Evolutionary conservation across 1,140 invertebrate genomes (phyloP).

Genomic region (Heterodera schachtii): DNA sequence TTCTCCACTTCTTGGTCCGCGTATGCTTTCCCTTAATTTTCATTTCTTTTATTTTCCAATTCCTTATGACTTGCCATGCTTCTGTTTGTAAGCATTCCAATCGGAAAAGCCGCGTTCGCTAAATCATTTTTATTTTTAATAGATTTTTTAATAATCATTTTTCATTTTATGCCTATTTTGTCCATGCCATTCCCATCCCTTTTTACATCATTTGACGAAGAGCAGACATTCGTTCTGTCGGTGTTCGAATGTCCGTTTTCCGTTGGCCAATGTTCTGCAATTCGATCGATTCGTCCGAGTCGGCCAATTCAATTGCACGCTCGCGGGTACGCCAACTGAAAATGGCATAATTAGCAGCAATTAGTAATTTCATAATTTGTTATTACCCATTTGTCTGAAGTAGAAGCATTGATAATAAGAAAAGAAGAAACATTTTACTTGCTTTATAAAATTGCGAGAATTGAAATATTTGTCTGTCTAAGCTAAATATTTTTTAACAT

Average conservation of each 20-base stretch:
- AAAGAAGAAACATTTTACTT: no score
- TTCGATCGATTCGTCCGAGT: background rate
- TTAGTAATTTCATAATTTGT: no score
- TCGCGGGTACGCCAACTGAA: background rate
- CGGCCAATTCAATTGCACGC: background rate
- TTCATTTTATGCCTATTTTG: background rate
- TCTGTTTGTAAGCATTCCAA: constrained; percentile 19
- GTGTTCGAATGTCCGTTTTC: background rate
- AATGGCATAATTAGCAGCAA: background rate
- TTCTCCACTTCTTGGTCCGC: constrained; percentile 54
- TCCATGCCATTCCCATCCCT: background rate
- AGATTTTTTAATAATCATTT: background rate
- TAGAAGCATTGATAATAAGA: no score
- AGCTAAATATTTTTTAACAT: background rate
- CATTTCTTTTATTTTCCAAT: background rate
- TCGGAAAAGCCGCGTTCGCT: constrained; percentile 21
- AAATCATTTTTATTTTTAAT: background rate
- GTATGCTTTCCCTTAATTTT: constrained; percentile 50
- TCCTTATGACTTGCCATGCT: constrained; percentile 6
- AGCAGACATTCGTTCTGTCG: background rate
- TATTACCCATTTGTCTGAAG: no score
- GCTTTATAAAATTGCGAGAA: no score
- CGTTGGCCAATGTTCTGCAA: background rate
- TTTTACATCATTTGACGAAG: constrained; percentile 14
- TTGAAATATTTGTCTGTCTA: no score